phyloP scores from a whole-genome alignment of 2,888 invertebrate genomes.

The Oligia latruncula region DNA sequence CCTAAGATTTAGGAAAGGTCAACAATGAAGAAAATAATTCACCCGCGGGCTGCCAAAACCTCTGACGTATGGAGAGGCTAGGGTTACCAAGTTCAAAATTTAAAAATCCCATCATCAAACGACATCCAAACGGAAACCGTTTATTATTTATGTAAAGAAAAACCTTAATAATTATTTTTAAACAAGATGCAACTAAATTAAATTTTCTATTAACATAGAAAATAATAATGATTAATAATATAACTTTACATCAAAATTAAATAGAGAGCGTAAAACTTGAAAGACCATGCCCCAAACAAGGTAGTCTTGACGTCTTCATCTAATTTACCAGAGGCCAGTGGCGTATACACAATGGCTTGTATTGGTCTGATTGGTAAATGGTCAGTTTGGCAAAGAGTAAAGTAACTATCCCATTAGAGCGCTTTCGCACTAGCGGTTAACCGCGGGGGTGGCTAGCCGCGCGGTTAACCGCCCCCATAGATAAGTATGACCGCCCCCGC shows the following conservation, averaged over 20 bases:
- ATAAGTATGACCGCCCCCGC: too few relatives aligned
- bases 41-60: conserved; percentile 90
- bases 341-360: too few relatives aligned
- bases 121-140: conserved; percentile 20
- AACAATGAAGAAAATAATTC: conserved; percentile 91
- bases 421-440: too few relatives aligned
- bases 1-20: conserved; percentile 91
- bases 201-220: neutral
- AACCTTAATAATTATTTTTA: neutral
- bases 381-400: too few relatives aligned
- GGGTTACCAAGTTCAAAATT: conserved; percentile 60
- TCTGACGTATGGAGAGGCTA: conserved; percentile 83
- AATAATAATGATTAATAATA: neutral
- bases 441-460: too few relatives aligned
- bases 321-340: too few relatives aligned
- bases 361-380: too few relatives aligned
- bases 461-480: too few relatives aligned
- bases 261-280: neutral
- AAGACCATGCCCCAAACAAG: conserved; percentile 20
- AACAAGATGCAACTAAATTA: neutral
- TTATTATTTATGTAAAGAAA: conserved; percentile 5
- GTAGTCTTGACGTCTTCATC: neutral
- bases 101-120: conserved; percentile 35
- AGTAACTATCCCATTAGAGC: too few relatives aligned
- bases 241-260: neutral